Evolutionary conservation across 2,888 invertebrate genomes (phyloP).

Genomic region (Ectemnius continuus): DNA sequence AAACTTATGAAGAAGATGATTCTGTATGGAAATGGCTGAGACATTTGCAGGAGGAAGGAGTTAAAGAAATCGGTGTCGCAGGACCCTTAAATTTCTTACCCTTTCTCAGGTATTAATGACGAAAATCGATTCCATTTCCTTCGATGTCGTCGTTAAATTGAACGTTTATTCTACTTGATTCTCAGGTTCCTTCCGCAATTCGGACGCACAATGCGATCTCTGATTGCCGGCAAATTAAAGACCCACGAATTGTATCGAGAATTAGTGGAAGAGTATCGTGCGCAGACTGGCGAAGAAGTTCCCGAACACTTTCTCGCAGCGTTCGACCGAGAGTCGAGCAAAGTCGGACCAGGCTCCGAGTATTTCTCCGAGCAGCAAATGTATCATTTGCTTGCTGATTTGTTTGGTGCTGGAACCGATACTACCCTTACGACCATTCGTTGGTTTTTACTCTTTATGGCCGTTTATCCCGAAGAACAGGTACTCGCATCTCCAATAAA

Average conservation of each 20-base stretch:
- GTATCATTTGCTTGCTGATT: constrained; percentile 87
- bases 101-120: constrained; percentile 82
- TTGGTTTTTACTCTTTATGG: constrained; percentile 90
- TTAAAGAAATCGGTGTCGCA: constrained; percentile 89
- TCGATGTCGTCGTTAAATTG: neutral
- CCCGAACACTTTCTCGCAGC: constrained; percentile 82
- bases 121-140: neutral
- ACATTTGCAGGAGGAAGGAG: constrained; percentile 89
- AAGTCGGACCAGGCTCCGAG: constrained; percentile 71
- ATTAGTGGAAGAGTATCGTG: constrained; percentile 82
- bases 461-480: constrained; percentile 84
- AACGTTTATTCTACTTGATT: neutral
- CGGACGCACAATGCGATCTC: constrained; percentile 82
- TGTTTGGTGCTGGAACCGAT: constrained; percentile 92
- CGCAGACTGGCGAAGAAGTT: constrained; percentile 23
- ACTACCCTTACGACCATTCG: constrained; percentile 88
- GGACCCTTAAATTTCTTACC: constrained; percentile 92
- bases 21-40: constrained; percentile 88
- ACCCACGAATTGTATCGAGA: constrained; percentile 86
- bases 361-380: constrained; percentile 85
- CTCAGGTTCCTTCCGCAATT: constrained; percentile 83
- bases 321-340: constrained; percentile 82
- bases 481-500: constrained; percentile 70
- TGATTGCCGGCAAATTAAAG: constrained; percentile 85
- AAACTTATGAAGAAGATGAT: constrained; percentile 84